Conservation (phyloP, 2,888 invertebrate genomes). For the Odontomyia ornata region DNA sequence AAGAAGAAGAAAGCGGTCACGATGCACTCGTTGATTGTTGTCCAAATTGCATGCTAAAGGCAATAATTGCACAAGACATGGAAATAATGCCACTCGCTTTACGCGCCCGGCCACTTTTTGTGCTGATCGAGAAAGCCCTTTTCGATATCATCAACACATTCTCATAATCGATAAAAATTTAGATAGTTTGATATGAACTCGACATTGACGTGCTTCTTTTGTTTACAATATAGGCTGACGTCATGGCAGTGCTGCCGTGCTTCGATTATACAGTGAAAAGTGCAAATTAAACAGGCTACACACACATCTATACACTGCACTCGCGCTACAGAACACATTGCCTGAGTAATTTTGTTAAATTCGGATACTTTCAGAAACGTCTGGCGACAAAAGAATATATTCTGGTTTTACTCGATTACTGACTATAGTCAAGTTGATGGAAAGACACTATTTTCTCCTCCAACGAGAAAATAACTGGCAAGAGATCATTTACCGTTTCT, state of each 20-base stretch:
- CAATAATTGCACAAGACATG: too few species aligned
- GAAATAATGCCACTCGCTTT: too few species aligned
- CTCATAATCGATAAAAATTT: neutral
- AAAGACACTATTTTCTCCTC: too few species aligned
- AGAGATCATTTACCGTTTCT: neutral
- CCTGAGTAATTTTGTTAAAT: neutral
- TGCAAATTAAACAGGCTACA: neutral
- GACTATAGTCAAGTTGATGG: too few species aligned
- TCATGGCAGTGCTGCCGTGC: slow-evolving; percentile 42
- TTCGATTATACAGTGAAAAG: slow-evolving; percentile 12
- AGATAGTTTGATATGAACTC: neutral
- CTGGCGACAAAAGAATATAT: too few species aligned
- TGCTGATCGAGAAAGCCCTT: neutral
- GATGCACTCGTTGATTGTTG: too few species aligned
- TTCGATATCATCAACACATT: neutral
- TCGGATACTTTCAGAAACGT: neutral
- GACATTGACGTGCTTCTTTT: slow-evolving; percentile 18
- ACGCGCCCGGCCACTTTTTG: too few species aligned
- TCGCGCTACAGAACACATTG: slow-evolving; percentile 3
- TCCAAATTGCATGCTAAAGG: too few species aligned
- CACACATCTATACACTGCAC: neutral
- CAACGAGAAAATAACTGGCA: too few species aligned
- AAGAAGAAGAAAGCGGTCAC: too few species aligned
- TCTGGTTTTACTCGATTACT: too few species aligned
- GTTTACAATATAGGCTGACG: slow-evolving; percentile 34